Evolutionary conservation across 1,140 invertebrate species (phyloP).

Genomic region (Drosophila pandora): DNA sequence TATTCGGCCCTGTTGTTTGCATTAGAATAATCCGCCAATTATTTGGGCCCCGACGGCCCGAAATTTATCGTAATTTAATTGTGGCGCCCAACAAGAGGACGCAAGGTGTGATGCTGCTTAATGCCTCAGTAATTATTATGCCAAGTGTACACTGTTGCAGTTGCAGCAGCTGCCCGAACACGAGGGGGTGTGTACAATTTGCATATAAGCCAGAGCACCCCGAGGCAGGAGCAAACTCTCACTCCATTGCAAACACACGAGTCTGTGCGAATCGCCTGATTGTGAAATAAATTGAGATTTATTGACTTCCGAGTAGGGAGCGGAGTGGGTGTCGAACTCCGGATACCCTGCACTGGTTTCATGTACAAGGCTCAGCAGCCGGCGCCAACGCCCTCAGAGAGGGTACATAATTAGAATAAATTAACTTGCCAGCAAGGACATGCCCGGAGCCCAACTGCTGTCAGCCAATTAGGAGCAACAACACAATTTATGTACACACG

Average conservation of each 20-base stretch:
- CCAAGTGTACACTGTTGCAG: slow-evolving; percentile 47
- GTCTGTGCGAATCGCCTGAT: slow-evolving; percentile 20
- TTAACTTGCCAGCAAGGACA: slow-evolving; percentile 64
- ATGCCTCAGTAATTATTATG: slow-evolving; percentile 64
- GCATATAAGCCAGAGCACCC: slow-evolving; percentile 41
- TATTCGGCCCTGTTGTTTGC: slow-evolving; percentile 5
- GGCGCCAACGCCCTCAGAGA: neutral
- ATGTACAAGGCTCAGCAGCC: no score
- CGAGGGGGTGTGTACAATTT: slow-evolving; percentile 22
- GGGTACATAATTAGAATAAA: slow-evolving; percentile 74
- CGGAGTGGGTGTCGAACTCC: no score
- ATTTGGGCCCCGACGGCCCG: slow-evolving; percentile 24
- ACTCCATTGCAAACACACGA: slow-evolving; percentile 19
- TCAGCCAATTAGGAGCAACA: slow-evolving; percentile 48
- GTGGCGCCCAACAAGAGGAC: slow-evolving; percentile 44
- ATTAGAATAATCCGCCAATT: slow-evolving; percentile 27
- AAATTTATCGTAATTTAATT: slow-evolving; percentile 62
- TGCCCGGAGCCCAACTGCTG: slow-evolving; percentile 41
- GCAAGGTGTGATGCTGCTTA: slow-evolving; percentile 72
- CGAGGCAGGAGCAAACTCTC: slow-evolving; percentile 34
- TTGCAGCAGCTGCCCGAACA: slow-evolving; percentile 34
- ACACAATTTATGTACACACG: slow-evolving; percentile 45
- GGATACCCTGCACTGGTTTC: no score
- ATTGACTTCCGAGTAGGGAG: slow-evolving; percentile 50
- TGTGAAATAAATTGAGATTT: slow-evolving; percentile 78